phyloP scores from a whole-genome alignment of 2,797 vertebrate genomes.

The Enoplosus armatus region DNA sequence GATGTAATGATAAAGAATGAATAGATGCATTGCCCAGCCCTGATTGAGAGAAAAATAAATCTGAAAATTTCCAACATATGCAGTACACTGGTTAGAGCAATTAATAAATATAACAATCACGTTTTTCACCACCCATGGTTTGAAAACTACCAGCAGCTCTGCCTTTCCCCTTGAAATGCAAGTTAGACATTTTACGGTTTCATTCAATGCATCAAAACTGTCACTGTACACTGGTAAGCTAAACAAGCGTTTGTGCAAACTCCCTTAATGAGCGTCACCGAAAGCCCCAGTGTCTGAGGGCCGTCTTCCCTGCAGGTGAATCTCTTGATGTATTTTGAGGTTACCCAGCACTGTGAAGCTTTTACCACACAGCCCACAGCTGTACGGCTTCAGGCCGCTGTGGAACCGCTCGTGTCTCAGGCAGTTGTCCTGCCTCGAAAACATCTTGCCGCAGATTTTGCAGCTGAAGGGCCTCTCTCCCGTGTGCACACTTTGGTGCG shows the following conservation, averaged over 20 bases:
- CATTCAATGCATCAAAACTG: not conserved
- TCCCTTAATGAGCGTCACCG: not conserved
- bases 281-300: not conserved
- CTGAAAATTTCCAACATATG: not conserved
- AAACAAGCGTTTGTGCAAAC: constrained; percentile 8
- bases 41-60: not conserved
- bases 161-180: not conserved
- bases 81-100: not conserved
- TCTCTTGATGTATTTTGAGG: constrained; percentile 76
- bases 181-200: not conserved
- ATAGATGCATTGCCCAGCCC: not conserved
- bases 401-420: constrained; percentile 82
- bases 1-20: not conserved
- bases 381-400: constrained; percentile 75
- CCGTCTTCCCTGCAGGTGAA: constrained; percentile 66
- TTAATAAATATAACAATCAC: not conserved
- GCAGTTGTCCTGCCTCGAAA: constrained; percentile 84
- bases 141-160: not conserved
- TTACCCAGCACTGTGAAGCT: constrained; percentile 74
- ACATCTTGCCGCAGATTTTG: constrained; percentile 79
- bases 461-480: constrained; percentile 81
- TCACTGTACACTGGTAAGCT: not conserved
- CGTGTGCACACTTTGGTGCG: constrained; percentile 84
- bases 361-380: constrained; percentile 74
- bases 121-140: not conserved